A percentile compares a stretch with the other conserved stretches of the same genome.
These are phyloP conservation scores for Argyrosomus japonicus DNA, from an alignment of 2,113 vertebrate species.

Conservation along the genomic window DNA sequence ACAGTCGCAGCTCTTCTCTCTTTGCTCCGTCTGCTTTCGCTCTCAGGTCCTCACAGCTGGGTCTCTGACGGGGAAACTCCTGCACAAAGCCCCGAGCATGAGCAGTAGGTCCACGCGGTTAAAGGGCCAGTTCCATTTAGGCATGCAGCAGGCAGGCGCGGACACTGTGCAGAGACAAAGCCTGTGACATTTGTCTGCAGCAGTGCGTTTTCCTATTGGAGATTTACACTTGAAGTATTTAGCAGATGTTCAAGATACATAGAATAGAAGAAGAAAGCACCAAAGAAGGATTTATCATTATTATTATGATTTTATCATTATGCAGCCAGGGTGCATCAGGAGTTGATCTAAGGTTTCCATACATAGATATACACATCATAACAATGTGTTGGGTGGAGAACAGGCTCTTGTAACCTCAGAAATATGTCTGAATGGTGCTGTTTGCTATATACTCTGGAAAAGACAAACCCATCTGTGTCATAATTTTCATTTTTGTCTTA, in stretches of 20 bases:
- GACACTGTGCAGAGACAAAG: constrained; percentile 32
- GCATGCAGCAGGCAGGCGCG: constrained; percentile 1
- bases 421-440: too few relatives aligned
- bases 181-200: constrained; percentile 5
- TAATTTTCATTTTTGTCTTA: too few relatives aligned
- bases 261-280: too few relatives aligned
- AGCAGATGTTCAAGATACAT: not conserved
- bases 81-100: constrained; percentile 69
- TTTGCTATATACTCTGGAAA: too few relatives aligned
- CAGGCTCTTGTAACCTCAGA: too few relatives aligned
- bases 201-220: not conserved
- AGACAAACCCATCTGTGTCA: too few relatives aligned
- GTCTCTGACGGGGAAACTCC: constrained; percentile 55
- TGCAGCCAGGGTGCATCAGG: not conserved
- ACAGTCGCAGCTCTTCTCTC: constrained; percentile 28
- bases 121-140: constrained; percentile 69
- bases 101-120: constrained; percentile 64
- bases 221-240: not conserved
- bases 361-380: too few relatives aligned
- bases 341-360: not conserved
- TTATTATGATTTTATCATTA: not conserved
- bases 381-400: too few relatives aligned
- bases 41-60: constrained; percentile 54
- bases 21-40: constrained; percentile 1
- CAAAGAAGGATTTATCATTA: not conserved